Conservation (phyloP, 2,797 vertebrate species). For the Danio aesculapii region DNA sequence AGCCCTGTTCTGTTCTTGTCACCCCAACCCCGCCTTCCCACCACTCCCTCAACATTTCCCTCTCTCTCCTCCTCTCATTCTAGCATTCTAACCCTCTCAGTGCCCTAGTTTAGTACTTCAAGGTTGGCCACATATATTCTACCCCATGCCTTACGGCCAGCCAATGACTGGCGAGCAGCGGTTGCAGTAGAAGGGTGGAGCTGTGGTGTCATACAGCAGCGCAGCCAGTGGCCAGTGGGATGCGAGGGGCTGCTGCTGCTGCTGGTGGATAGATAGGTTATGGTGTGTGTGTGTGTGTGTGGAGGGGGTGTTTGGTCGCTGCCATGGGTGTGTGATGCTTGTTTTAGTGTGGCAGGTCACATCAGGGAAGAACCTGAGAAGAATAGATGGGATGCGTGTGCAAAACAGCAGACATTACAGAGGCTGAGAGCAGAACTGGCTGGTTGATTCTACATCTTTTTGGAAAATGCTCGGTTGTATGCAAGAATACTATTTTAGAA, state of each 20-base stretch:
- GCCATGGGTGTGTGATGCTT: constrained; percentile 24
- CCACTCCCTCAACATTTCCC: constrained; percentile 55
- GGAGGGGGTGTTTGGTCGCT: constrained; percentile 5
- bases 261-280: not conserved
- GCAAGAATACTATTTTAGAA: no score
- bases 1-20: constrained; percentile 52
- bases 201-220: constrained; percentile 66
- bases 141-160: constrained; percentile 77
- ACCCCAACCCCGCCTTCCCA: constrained; percentile 41
- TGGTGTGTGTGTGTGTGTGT: no score
- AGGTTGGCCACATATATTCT: constrained; percentile 84
- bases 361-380: constrained; percentile 38
- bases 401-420: not conserved
- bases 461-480: no score
- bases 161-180: constrained; percentile 76
- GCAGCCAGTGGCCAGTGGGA: constrained; percentile 52
- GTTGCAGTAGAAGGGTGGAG: constrained; percentile 73
- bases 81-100: constrained; percentile 77
- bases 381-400: not conserved
- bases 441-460: not conserved
- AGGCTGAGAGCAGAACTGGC: not conserved
- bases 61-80: constrained; percentile 65
- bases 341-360: constrained; percentile 47
- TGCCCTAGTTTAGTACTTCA: constrained; percentile 84
- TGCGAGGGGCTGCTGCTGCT: constrained; percentile 19